These are phyloP conservation scores for Poecilus cupreus DNA, from an alignment of 2,888 invertebrate genomes.

Conservation along the genomic window DNA sequence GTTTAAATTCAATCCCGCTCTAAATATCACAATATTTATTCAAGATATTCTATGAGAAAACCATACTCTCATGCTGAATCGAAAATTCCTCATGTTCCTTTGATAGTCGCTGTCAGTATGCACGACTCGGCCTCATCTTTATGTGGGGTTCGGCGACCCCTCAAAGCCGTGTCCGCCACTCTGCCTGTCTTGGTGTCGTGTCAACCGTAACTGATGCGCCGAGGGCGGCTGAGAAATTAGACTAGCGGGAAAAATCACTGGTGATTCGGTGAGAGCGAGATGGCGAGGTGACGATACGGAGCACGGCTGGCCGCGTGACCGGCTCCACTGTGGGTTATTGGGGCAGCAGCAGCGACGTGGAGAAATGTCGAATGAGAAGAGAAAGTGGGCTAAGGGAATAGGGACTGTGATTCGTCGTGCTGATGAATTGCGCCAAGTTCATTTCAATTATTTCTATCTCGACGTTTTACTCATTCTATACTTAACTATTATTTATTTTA, in stretches of 20 bases:
- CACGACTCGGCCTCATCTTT: neutral
- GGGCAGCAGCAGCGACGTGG: slow-evolving; percentile 29
- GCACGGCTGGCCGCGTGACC: slow-evolving; percentile 13
- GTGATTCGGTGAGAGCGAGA: slow-evolving; percentile 22
- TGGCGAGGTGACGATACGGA: slow-evolving; percentile 22
- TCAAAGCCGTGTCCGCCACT: neutral
- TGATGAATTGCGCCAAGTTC: neutral
- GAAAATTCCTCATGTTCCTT: slow-evolving; percentile 18
- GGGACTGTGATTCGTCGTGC: neutral
- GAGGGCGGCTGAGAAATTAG: slow-evolving; percentile 28
- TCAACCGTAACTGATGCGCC: neutral
- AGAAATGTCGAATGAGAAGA: neutral
- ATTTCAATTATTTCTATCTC: neutral
- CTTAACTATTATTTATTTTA: no score
- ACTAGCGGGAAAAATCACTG: slow-evolving; percentile 30
- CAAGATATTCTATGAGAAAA: slow-evolving; percentile 5
- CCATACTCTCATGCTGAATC: neutral
- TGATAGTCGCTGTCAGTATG: neutral
- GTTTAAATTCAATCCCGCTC: neutral
- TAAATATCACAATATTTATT: neutral
- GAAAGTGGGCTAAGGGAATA: neutral
- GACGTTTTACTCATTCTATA: no score
- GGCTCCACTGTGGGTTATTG: neutral
- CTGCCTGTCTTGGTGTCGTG: no score
- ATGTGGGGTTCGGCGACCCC: neutral